These are phyloP conservation scores for Oreochromis grahami DNA, from an alignment of 2,797 vertebrate species.

Conservation along the genomic window DNA sequence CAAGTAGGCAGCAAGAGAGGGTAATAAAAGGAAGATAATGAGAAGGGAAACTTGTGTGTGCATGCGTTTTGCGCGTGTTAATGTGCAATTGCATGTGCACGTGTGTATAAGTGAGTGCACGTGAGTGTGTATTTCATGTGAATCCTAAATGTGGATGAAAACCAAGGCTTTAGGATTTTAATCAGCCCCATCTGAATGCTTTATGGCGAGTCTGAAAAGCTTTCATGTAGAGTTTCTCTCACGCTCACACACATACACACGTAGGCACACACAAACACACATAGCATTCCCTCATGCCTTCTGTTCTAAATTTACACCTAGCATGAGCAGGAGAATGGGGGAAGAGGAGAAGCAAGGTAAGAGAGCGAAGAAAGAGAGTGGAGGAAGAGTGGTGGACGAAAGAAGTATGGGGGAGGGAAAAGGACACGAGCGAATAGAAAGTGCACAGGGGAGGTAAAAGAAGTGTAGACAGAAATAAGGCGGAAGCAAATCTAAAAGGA, in stretches of 20 bases:
- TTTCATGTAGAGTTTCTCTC: slow-evolving; percentile 64
- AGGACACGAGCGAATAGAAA: neutral
- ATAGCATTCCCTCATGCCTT: slow-evolving; percentile 68
- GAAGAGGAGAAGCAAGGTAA: slow-evolving; percentile 44
- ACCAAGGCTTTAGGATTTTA: slow-evolving; percentile 72
- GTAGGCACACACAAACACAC: slow-evolving; percentile 19
- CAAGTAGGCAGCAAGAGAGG: slow-evolving; percentile 4
- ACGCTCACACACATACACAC: neutral
- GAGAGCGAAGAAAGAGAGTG: slow-evolving; percentile 28
- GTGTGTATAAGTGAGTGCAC: slow-evolving; percentile 25
- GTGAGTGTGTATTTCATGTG: slow-evolving; percentile 48
- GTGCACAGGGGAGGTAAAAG: neutral
- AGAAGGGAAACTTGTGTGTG: neutral
- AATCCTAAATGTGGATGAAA: slow-evolving; percentile 66
- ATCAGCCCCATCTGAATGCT: slow-evolving; percentile 71
- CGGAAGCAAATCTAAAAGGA: slow-evolving; percentile 20
- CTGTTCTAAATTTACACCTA: slow-evolving; percentile 79
- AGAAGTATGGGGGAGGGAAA: neutral
- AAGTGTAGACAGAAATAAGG: slow-evolving; percentile 19
- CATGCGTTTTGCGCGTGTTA: neutral
- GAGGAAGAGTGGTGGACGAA: slow-evolving; percentile 22
- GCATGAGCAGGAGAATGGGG: slow-evolving; percentile 61
- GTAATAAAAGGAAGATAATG: slow-evolving; percentile 36
- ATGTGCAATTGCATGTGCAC: neutral
- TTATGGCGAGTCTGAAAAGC: slow-evolving; percentile 64